Evolutionary conservation across 1,140 invertebrate species (phyloP).

Genomic region (Ruditapes philippinarum): DNA sequence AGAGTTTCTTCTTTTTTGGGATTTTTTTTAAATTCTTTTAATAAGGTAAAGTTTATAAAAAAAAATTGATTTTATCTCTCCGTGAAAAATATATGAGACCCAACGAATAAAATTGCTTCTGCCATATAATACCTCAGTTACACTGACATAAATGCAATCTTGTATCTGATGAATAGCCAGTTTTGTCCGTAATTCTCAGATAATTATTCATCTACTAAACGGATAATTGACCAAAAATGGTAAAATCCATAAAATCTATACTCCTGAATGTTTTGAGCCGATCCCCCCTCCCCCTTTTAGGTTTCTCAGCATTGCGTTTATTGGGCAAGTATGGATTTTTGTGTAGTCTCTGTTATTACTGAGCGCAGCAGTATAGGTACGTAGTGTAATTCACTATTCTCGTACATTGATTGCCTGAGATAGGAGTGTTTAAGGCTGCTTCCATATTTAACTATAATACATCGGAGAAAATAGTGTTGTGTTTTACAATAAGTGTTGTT

Average conservation of each 20-base stretch:
- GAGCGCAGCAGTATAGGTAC: background rate
- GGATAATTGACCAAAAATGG: background rate
- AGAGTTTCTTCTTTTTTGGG: no score
- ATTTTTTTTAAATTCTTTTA: no score
- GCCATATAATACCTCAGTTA: no score
- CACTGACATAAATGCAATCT: no score
- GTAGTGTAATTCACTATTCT: constrained; percentile 2
- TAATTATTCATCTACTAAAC: background rate
- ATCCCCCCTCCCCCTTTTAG: no score
- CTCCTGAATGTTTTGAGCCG: background rate
- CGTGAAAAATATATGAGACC: no score
- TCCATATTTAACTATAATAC: background rate
- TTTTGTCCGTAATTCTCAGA: background rate
- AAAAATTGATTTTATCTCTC: no score
- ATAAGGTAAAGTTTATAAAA: no score
- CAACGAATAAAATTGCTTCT: no score
- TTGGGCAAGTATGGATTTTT: constrained; percentile 6
- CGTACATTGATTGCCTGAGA: background rate
- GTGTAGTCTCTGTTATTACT: background rate
- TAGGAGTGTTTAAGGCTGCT: background rate
- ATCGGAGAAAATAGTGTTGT: background rate
- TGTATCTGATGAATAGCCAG: no score
- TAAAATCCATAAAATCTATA: constrained; percentile 1
- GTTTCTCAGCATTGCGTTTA: background rate
- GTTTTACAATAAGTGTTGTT: no score